Percentiles rank a stretch among this genome's conserved stretches.
These are phyloP conservation scores for Agriopis marginaria DNA, from an alignment of 2,888 invertebrate genomes.

Conservation along the genomic window DNA sequence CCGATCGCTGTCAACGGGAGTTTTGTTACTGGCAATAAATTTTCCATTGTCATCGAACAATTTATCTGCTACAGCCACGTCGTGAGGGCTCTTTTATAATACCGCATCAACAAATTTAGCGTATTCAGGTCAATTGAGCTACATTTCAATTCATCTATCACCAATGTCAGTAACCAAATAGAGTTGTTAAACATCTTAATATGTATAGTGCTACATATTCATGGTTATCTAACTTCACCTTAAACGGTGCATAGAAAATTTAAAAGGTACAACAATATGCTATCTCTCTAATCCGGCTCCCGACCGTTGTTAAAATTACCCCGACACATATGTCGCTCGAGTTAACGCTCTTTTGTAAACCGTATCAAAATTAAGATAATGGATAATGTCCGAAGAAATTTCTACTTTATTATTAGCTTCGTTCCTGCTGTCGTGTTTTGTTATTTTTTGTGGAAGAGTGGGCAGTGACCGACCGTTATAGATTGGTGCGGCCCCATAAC, in stretches of 20 bases:
- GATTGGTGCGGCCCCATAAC: slow-evolving; percentile 74
- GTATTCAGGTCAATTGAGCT: slow-evolving; percentile 31
- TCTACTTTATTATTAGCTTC: slow-evolving; percentile 76
- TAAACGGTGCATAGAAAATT: slow-evolving; percentile 43
- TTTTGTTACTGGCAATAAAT: slow-evolving; percentile 61
- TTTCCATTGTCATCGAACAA: slow-evolving; percentile 53
- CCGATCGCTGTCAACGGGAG: slow-evolving; percentile 72
- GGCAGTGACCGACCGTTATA: slow-evolving; percentile 75
- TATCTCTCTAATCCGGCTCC: slow-evolving; percentile 59
- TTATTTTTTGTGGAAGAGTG: slow-evolving; percentile 66
- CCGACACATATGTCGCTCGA: slow-evolving; percentile 74
- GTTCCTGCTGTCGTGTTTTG: slow-evolving; percentile 74
- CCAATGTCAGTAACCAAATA: slow-evolving; percentile 26
- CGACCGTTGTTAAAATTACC: slow-evolving; percentile 47
- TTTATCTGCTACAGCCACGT: slow-evolving; percentile 41
- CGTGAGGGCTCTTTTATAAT: slow-evolving; percentile 41
- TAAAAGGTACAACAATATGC: slow-evolving; percentile 49
- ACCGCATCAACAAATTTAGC: slow-evolving; percentile 36
- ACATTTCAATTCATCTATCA: slow-evolving; percentile 42
- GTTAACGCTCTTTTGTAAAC: slow-evolving; percentile 82
- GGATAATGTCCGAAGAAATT: slow-evolving; percentile 78
- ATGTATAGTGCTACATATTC: slow-evolving; percentile 18
- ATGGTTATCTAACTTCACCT: slow-evolving; percentile 37
- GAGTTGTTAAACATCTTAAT: slow-evolving; percentile 25
- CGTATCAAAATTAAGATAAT: slow-evolving; percentile 85